Evolutionary conservation across 2,888 invertebrate species (phyloP).

Genomic region (Caenorhabditis auriculariae): DNA sequence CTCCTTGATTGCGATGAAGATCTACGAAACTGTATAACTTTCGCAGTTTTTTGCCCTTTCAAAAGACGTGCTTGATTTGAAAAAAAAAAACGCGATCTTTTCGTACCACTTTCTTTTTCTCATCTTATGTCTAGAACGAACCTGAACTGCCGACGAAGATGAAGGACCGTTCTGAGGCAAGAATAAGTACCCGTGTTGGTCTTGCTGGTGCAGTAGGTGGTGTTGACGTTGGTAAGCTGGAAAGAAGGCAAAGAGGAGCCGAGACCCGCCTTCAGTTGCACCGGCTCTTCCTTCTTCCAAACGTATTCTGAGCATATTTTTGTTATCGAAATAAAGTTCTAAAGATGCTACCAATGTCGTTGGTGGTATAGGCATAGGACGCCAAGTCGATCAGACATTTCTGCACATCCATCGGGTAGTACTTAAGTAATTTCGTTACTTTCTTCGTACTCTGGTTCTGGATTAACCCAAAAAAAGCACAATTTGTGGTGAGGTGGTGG

Average conservation of each 20-base stretch:
- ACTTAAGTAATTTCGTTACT: slow-evolving; percentile 26
- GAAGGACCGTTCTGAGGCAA: slow-evolving; percentile 90
- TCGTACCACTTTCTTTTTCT: no score
- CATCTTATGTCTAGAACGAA: slow-evolving; percentile 63
- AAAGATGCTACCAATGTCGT: slow-evolving; percentile 75
- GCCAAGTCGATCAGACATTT: slow-evolving; percentile 91
- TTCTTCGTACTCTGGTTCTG: not conserved
- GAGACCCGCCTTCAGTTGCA: slow-evolving; percentile 77
- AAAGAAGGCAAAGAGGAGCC: slow-evolving; percentile 79
- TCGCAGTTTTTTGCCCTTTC: no score
- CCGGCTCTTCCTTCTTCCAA: slow-evolving; percentile 89
- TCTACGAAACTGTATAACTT: no score
- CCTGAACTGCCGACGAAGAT: slow-evolving; percentile 95
- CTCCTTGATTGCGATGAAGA: no score
- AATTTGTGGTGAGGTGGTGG: no score
- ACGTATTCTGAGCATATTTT: slow-evolving; percentile 70
- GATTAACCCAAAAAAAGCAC: no score
- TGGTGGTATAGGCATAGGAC: slow-evolving; percentile 95
- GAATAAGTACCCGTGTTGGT: slow-evolving; percentile 95
- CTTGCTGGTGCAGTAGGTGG: slow-evolving; percentile 93
- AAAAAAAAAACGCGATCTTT: no score
- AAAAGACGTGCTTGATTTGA: no score
- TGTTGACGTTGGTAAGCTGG: slow-evolving; percentile 83
- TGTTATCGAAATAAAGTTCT: not conserved
- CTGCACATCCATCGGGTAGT: slow-evolving; percentile 84